Percentiles rank a stretch among this genome's conserved stretches.
Evolutionary conservation across 2,113 vertebrate species (phyloP).

Genomic region (Sciurus niger): DNA sequence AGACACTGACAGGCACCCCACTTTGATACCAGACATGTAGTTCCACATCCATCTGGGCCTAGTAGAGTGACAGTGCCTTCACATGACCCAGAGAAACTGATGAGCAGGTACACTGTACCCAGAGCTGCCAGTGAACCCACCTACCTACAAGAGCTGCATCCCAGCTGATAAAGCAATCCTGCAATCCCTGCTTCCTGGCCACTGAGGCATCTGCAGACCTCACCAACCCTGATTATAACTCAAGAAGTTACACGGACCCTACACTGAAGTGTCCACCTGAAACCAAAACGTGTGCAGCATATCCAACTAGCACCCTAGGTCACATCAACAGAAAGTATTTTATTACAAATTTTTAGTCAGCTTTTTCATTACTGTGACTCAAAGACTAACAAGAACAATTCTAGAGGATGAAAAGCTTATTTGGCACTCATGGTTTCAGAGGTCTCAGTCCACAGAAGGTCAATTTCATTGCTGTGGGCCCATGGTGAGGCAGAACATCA

Average conservation of each 20-base stretch:
- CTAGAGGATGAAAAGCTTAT: too few species aligned
- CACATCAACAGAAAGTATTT: too few species aligned
- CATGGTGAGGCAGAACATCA: too few species aligned
- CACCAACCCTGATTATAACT: background rate
- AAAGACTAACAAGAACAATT: too few species aligned
- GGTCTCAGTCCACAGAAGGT: too few species aligned
- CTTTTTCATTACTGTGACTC: background rate
- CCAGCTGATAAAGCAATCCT: background rate
- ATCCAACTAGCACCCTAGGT: too few species aligned
- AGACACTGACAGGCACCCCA: background rate
- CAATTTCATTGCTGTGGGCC: too few species aligned
- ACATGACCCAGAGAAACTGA: background rate
- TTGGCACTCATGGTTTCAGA: too few species aligned
- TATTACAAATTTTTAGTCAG: too few species aligned
- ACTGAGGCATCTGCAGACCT: background rate
- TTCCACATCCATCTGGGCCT: background rate
- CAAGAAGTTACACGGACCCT: background rate
- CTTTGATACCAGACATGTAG: background rate
- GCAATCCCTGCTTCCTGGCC: background rate
- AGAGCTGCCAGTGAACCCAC: background rate
- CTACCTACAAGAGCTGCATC: background rate
- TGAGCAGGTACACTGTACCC: background rate
- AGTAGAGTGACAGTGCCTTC: background rate
- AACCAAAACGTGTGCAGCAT: too few species aligned
- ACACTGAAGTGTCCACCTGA: background rate